Evolutionary conservation across 2,113 vertebrate genomes (phyloP), one percentile per base, ranked within the genome.

Genomic region (Grus americana): DNA sequence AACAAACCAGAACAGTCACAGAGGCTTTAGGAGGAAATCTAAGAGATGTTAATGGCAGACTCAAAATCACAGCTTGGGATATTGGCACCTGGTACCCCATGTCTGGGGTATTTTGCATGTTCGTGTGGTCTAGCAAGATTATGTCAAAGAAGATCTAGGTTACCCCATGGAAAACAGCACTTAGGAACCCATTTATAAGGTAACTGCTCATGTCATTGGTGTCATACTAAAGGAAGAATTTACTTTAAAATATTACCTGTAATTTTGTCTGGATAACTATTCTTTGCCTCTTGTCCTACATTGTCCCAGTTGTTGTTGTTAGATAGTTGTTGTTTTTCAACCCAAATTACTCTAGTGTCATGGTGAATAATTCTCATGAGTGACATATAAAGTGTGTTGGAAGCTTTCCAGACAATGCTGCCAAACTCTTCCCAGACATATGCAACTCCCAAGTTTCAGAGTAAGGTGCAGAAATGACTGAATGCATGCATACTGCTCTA

Each of bases 381-480:
- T 49, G 63, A 26, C 40, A 50, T 9, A 34, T 14, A 19, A 89
- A 82, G 4, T 29, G 34, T 63, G 5, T n/a, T 88, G 79, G 62
- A 87, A 88, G 24, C 11, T 79, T 66, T 83, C 82, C 75, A 80
- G 42, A 21, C 21, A 81, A 30, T 20, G 13, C 47, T 84, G 29
- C 44, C 65, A 61, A 75, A 13, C 16, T 61, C 57, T 55, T 67
- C 27, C 16, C 23, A 55, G 44, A 26, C 18, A 29, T 65, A 54
- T 1, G 6, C 1, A 0, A 0, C 34, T 88, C 36, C 49, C 66
- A 81, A 1, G 11, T 81, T 70, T 72, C 76, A 87, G 29, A 84
- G 40, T n/a, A 84, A 94, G 44, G 30, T 47, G 44, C 44, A 92
- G 68, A 81, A 89, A 52, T 32, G 32, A 21, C 63, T 68, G 34